phyloP scores from a whole-genome alignment of 1,140 invertebrate genomes.

The Bemisia tabaci region DNA sequence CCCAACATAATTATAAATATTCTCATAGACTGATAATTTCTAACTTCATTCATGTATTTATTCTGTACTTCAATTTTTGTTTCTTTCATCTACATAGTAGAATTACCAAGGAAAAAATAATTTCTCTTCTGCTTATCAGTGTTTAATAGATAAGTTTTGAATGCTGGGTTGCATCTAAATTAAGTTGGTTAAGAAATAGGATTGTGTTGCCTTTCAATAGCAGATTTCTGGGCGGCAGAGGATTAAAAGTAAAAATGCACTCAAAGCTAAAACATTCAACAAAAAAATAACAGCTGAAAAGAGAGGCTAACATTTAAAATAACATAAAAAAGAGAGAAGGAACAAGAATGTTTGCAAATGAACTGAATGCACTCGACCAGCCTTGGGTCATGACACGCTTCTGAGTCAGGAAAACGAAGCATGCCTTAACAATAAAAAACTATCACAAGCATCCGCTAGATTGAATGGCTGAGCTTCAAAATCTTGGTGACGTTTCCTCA shows the following conservation, averaged over 20 bases:
- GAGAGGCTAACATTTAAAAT: background rate
- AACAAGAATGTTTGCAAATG: background rate
- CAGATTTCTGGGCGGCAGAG: background rate
- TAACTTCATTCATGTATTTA: too few species aligned
- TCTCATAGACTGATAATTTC: too few species aligned
- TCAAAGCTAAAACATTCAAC: background rate
- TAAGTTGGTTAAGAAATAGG: too few species aligned
- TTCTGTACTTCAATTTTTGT: too few species aligned
- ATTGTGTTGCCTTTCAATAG: too few species aligned
- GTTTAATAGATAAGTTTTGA: too few species aligned
- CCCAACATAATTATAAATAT: too few species aligned
- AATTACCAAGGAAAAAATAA: background rate
- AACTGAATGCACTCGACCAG: background rate
- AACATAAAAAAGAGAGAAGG: background rate
- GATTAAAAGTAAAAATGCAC: background rate
- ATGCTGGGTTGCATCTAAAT: too few species aligned
- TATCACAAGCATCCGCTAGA: background rate
- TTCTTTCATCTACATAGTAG: too few species aligned
- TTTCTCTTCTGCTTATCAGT: background rate
- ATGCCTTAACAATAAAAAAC: background rate
- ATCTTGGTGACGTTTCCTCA: background rate
- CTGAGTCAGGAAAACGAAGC: background rate
- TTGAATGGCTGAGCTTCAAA: background rate
- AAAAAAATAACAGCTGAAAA: background rate
- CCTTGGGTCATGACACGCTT: background rate